Evolutionary conservation across 2,797 vertebrate species (phyloP).

Genomic region (Sebastolobus alascanus): DNA sequence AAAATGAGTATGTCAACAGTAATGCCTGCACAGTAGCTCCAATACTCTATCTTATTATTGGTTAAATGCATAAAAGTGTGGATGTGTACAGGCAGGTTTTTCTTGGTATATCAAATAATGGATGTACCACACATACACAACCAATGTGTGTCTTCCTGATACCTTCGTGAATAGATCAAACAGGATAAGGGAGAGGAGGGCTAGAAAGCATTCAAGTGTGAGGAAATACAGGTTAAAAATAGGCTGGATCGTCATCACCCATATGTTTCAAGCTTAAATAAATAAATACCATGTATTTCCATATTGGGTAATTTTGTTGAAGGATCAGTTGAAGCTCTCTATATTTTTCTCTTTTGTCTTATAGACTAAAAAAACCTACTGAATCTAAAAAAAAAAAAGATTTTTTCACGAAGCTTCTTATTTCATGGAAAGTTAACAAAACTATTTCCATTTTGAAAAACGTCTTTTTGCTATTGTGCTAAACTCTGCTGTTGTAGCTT

Average conservation of each 20-base stretch:
- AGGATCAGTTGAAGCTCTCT: neutral
- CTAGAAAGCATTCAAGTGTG: slow-evolving; percentile 13
- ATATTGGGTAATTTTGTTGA: neutral
- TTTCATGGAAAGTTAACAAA: neutral
- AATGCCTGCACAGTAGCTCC: neutral
- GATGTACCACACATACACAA: neutral
- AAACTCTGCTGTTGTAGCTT: neutral
- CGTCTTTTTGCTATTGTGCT: neutral
- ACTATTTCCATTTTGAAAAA: neutral
- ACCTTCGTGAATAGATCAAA: slow-evolving; percentile 2
- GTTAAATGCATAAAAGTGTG: neutral
- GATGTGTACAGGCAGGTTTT: neutral
- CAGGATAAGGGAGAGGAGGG: slow-evolving; percentile 3
- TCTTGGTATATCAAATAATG: neutral
- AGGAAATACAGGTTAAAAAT: slow-evolving; percentile 23
- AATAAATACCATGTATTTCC: neutral
- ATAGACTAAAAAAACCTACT: neutral
- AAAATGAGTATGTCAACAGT: neutral
- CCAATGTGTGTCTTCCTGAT: slow-evolving; percentile 1
- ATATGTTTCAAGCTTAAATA: slow-evolving; percentile 10
- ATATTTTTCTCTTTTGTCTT: neutral
- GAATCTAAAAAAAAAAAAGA: neutral
- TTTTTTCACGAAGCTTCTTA: neutral
- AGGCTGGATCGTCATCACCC: neutral
- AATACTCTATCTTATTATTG: neutral